Evolutionary conservation across 2,888 invertebrate species (phyloP), one percentile per base, ranked within the genome.

Genomic region (Aquatica leii): DNA sequence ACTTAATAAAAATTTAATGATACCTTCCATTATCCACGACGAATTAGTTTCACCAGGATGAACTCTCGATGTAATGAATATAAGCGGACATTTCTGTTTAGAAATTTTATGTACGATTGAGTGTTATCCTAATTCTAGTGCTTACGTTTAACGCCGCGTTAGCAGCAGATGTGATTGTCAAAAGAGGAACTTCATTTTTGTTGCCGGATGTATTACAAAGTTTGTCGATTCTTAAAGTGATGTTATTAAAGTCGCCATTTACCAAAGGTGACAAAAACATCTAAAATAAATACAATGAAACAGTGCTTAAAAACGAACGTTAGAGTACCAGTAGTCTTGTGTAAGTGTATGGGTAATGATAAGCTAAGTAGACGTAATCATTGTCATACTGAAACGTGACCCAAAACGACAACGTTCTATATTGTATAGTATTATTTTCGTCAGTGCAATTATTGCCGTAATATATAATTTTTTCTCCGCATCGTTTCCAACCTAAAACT

Each of bases 21-120:
- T 89, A 4, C 93, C 94, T 78, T 92, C 90, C 91, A 95, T 93
- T 64, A 94, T 90, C 93, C 93, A 95, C 0, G 93, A 93, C 5
- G 94, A 87, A 80, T 94, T 95, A 78, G 91, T 91, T 81, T 95
- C 95, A 0, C 94, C 93, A 0, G 95, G 94, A 83, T 95, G 95
- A 6, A 95, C 94, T 68, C 94, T 85, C 0, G 90, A 87, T 6
- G 91, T 89, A 52, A 95, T 83, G 76, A 94, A 90, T 68, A 94
- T 82, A 69, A 90, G 83, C 68, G 88, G 87, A 37, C 90, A 85
- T 49, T 86, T 86, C 89, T 89, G 74, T 3, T 78, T 72, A 68
- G 58, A 4, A 53, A 52, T n/a, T 43, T 37, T 9, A 12, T 31
- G 17, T 12, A 49, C 18, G 4, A 34, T 12, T 17, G 3, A 37